Base-by-base conservation (phyloP, 2,797 vertebrate genomes). In the Pangasius sanitwongsei region DNA sequence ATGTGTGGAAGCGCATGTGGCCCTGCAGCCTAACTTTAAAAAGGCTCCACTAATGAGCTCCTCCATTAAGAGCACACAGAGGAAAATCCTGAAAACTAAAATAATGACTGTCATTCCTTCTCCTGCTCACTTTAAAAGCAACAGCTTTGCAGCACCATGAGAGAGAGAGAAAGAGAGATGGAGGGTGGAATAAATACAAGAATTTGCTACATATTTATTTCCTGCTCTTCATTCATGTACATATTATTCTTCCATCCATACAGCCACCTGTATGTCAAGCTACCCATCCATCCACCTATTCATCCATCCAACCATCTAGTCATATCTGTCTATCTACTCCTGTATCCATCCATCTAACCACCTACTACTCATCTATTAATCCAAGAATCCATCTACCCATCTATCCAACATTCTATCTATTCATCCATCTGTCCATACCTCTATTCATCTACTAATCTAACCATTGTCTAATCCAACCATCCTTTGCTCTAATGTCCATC, bases 11-110 rank as follows among this genome's bases (percentile, higher is more conserved):
- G 81, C 37, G 67, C 12, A 63, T 57, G 85, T 34, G 41, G 31
- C 86, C 84, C 83, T 65, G 41, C 69, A 83, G 86, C 72, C 67
- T 4, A n/a, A 57, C 23, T 57, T 23, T 75, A 63, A 67, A 84
- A 61, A 83, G 61, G 50, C 69, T 86, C 44, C 44, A 31, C 89
- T 93, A 92, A 93, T 90, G 89, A 91, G 89, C 69, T 77, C 72
- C 72, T 87, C 57, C 41, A 77, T 90, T 89, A 88, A 86, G 78
- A 78, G 37, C 77, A 83, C 72, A 53, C 37, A 34, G 82, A 67
- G 57, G 44, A 55, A 77, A 84, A 85, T 70, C 69, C 87, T 70
- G 82, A 72, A 89, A 84, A 87, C 53, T 59, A 67, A 89, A 89
- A 85, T 90, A 92, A 91, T 87, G 53, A 90, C 83, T 2, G 34